phyloP scores from a whole-genome alignment of 1,140 invertebrate genomes.

The Diorhabda carinulata region DNA sequence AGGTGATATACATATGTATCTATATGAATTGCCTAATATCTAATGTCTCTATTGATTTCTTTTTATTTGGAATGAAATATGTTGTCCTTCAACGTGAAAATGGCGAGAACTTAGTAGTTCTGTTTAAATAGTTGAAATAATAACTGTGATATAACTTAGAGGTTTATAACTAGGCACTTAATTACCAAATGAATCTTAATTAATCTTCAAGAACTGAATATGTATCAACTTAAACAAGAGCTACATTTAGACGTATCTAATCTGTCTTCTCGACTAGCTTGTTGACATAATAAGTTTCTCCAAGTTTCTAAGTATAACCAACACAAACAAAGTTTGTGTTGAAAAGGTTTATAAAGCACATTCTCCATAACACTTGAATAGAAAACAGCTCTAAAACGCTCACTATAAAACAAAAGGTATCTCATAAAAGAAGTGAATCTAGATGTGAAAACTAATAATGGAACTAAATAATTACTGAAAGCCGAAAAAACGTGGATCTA shows the following conservation, averaged over 20 bases:
- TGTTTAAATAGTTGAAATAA: background rate
- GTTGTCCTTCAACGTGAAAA: too few species aligned
- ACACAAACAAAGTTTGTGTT: background rate
- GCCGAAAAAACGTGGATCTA: too few species aligned
- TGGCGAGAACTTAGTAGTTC: too few species aligned
- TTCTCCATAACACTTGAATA: background rate
- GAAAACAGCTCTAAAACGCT: background rate
- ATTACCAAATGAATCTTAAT: slow-evolving; percentile 3
- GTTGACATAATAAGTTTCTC: background rate
- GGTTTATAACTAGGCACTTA: background rate
- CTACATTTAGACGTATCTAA: background rate
- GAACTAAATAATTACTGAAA: too few species aligned
- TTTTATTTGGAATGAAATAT: too few species aligned
- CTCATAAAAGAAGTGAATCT: too few species aligned
- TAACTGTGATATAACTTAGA: background rate
- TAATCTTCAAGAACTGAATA: slow-evolving; percentile 2
- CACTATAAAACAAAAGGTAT: background rate
- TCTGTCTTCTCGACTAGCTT: background rate
- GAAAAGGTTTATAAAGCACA: background rate
- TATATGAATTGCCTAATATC: too few species aligned
- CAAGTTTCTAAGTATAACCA: slow-evolving; percentile 1
- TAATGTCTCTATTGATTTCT: too few species aligned
- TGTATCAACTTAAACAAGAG: background rate
- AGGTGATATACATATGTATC: too few species aligned
- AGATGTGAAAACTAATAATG: too few species aligned